phyloP scores from a whole-genome alignment of 2,113 vertebrate genomes.

The Synodontis membranacea region DNA sequence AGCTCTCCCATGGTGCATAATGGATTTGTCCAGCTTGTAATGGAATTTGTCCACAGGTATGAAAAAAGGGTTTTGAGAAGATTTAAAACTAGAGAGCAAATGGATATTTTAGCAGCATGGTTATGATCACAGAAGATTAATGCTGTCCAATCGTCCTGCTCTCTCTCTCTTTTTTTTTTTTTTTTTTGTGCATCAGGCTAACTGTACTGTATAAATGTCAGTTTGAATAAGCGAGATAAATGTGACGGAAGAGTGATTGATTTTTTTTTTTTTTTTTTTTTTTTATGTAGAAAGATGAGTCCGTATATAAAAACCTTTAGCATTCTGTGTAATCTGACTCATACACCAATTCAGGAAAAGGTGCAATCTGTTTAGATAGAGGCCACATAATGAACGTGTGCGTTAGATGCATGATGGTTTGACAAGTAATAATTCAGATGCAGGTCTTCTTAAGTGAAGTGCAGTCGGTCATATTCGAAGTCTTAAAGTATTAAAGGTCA shows the following conservation, averaged over 20 bases:
- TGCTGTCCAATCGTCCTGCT: not conserved
- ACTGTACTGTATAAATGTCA: constrained; percentile 29
- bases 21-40: constrained; percentile 45
- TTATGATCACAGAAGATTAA: not conserved
- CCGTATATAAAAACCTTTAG: not conserved
- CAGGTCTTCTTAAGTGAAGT: constrained; percentile 8
- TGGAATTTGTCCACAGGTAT: constrained; percentile 37
- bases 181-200: not conserved
- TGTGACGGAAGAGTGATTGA: not conserved
- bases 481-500: constrained; percentile 11
- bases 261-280: not conserved
- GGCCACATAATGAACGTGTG: constrained; percentile 9
- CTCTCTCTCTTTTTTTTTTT: not conserved
- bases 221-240: constrained; percentile 8
- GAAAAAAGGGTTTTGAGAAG: constrained; percentile 14
- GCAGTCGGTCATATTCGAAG: not conserved
- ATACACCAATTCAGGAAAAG: not conserved
- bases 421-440: not conserved
- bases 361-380: not conserved
- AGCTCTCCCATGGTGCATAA: constrained; percentile 36
- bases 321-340: not conserved
- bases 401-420: not conserved
- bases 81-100: constrained; percentile 4
- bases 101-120: constrained; percentile 22
- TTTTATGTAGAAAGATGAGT: not conserved